Evolutionary conservation across 1,140 invertebrate genomes (phyloP).

Genomic region (Drosophila lacteicornis): DNA sequence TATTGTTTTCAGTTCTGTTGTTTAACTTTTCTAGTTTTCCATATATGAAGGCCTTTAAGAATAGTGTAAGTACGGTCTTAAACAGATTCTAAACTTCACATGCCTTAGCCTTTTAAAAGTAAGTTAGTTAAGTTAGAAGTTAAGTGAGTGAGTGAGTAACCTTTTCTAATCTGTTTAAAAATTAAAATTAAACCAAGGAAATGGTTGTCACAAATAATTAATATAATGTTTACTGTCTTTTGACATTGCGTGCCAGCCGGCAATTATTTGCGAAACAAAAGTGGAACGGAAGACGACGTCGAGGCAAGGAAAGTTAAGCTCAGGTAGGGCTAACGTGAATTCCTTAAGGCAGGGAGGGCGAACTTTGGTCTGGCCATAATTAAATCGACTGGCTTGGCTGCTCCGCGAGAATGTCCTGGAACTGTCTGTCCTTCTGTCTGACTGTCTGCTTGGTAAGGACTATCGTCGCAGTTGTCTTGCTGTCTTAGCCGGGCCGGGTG

Average conservation of each 20-base stretch:
- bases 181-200: conserved; percentile 57
- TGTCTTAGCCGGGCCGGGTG: conserved; percentile 35
- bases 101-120: background rate
- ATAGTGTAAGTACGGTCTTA: too few relatives aligned
- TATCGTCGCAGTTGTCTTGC: conserved; percentile 34
- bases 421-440: conserved; percentile 16
- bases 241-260: conserved; percentile 58
- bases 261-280: conserved; percentile 62
- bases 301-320: conserved; percentile 43
- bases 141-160: too few relatives aligned
- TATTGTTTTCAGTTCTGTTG: background rate
- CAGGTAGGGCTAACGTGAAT: conserved; percentile 45
- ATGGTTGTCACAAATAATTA: conserved; percentile 15
- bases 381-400: conserved; percentile 58
- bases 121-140: too few relatives aligned
- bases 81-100: too few relatives aligned
- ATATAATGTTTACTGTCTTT: conserved; percentile 41
- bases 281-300: conserved; percentile 41
- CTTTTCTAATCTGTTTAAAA: conserved; percentile 42
- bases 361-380: conserved; percentile 61
- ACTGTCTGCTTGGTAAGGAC: conserved; percentile 18
- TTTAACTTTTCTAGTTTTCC: background rate
- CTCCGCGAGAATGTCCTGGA: conserved; percentile 38
- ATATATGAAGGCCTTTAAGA: too few relatives aligned
- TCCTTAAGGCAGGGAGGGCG: conserved; percentile 8